These are phyloP conservation scores for Cricetomys ansorgei DNA, from an alignment of 2,113 vertebrate genomes.

Conservation along the genomic window DNA sequence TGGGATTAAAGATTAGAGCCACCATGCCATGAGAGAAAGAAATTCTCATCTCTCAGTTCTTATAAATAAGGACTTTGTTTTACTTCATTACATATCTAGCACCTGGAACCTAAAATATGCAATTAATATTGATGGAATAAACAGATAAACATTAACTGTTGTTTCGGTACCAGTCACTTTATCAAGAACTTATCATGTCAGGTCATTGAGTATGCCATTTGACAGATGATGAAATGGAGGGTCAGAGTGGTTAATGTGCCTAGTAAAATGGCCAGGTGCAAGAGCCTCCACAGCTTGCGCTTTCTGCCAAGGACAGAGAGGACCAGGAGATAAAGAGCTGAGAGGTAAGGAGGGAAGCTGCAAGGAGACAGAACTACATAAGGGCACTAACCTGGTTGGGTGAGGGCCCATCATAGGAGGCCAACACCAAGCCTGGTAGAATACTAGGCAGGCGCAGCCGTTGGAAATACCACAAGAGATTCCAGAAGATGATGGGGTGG, in stretches of 20 bases:
- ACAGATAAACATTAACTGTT: background rate
- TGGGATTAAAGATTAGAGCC: background rate
- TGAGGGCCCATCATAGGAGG: constrained; percentile 58
- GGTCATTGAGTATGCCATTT: background rate
- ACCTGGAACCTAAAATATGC: background rate
- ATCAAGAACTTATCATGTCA: background rate
- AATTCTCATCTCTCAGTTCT: background rate
- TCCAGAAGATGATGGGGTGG: constrained; percentile 98
- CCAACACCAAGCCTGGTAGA: constrained; percentile 91
- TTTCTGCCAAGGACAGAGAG: background rate
- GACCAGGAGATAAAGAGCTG: background rate
- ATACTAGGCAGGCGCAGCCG: constrained; percentile 92
- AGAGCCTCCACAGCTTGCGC: background rate
- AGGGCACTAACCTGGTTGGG: constrained; percentile 29
- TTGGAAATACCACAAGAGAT: constrained; percentile 97
- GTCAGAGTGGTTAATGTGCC: background rate
- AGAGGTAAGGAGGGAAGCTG: background rate
- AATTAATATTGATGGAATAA: background rate
- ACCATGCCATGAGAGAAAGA: background rate
- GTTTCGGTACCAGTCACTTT: background rate
- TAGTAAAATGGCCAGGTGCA: background rate
- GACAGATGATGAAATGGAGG: background rate
- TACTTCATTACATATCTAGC: background rate
- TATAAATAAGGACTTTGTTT: background rate
- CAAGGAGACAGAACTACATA: background rate